Evolutionary conservation across 2,888 invertebrate genomes (phyloP).

Genomic region (Oligia strigilis): DNA sequence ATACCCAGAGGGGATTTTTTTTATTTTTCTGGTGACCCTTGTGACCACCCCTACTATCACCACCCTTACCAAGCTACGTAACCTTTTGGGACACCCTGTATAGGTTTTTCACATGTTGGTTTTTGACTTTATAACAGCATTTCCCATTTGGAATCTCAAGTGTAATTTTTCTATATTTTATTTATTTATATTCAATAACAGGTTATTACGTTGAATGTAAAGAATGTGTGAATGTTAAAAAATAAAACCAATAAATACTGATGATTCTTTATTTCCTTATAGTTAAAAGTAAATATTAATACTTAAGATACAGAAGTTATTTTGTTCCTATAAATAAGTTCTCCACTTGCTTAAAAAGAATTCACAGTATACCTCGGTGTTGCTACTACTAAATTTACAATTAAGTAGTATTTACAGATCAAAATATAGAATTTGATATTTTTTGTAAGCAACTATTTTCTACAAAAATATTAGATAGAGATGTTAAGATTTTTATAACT

Average conservation of each 20-base stretch:
- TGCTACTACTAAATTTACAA: conserved; percentile 66
- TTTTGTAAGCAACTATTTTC: conserved; percentile 41
- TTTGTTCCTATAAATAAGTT: conserved; percentile 70
- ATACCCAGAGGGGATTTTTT: too few relatives aligned
- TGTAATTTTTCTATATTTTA: too few relatives aligned
- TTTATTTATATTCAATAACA: too few relatives aligned
- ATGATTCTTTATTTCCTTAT: conserved; percentile 73
- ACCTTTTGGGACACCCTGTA: too few relatives aligned
- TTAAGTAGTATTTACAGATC: conserved; percentile 70
- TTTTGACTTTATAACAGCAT: too few relatives aligned
- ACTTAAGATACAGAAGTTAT: conserved; percentile 69
- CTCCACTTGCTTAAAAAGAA: conserved; percentile 58
- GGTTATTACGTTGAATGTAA: too few relatives aligned
- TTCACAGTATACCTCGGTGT: conserved; percentile 63
- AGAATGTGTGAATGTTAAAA: neutral
- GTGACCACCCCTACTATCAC: too few relatives aligned
- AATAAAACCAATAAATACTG: conserved; percentile 57
- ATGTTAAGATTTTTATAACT: conserved; percentile 37
- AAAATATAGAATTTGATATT: conserved; percentile 59
- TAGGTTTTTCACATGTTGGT: neutral
- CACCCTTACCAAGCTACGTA: too few relatives aligned
- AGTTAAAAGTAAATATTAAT: conserved; percentile 70
- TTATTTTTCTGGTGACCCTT: too few relatives aligned
- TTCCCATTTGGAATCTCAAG: too few relatives aligned
- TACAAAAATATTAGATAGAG: conserved; percentile 48